Evolutionary conservation across 2,797 vertebrate genomes (phyloP), one percentile per base, ranked within the genome.

Genomic region (Notolabrus celidotus): DNA sequence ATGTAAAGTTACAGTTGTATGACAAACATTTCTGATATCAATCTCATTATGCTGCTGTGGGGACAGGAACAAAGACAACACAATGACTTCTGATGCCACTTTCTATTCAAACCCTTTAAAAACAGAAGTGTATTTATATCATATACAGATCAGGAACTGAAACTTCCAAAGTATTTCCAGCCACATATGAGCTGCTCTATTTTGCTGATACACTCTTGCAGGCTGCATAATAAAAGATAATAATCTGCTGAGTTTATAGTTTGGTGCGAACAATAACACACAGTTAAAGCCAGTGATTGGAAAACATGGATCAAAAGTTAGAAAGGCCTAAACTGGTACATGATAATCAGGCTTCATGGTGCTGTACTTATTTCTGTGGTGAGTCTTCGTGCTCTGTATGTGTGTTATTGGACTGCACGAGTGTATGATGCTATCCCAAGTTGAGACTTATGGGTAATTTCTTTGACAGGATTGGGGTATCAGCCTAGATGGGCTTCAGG

Each of bases 381-480:
- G 38, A n/a, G 15, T 39, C 20, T 71, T 15, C 23, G 25, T 65
- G 19, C 0, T 39, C 20, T 57, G 22, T 16, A 14, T 22, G 50
- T 17, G 33, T 33, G 10, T 14, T 25, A 49, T 25, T 55, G 27
- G 41, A 51, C 31, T 33, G 59, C 20, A 31, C n/a, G 17, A 53
- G 15, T 53, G 58, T 38, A 31, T 47, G 49, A 47, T n/a, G 58
- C 10, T 58, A 45, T 17, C 7, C n/a, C 6, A 0, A 38, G 33
- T 2, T 22, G 56, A 49, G 55, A 66, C 34, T n/a, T 63, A 50
- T 64, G 33, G 14, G 38, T 74, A 80, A 85, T 79, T 47, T 68
- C 58, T 74, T 47, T 67, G 88, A 82, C 88, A 86, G 71, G 74
- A 78, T 79, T 66, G 55, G 51, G 53, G 56, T 77, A 71, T 71